A percentile compares a stretch with the other conserved stretches of the same genome.
Conservation (phyloP, 2,113 vertebrate species). For the Meriones unguiculatus region DNA sequence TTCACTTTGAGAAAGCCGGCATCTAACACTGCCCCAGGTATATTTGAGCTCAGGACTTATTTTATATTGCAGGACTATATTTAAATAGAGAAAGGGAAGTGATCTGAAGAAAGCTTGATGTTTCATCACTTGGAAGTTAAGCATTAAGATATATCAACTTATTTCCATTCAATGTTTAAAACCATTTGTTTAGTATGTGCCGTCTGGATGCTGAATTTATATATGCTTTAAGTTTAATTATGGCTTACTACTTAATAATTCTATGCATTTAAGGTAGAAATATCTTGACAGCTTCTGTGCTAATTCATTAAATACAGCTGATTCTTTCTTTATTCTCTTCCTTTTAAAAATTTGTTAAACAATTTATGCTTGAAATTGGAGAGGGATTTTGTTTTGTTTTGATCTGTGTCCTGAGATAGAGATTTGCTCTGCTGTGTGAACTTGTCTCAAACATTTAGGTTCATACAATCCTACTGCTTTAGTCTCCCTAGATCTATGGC, state of each 20-base stretch:
- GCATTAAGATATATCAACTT: background rate
- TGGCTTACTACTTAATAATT: constrained; percentile 28
- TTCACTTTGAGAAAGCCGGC: background rate
- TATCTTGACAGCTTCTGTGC: background rate
- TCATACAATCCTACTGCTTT: background rate
- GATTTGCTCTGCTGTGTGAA: background rate
- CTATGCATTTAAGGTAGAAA: constrained; percentile 10
- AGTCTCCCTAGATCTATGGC: background rate
- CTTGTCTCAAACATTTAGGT: background rate
- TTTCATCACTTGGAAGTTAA: constrained; percentile 38
- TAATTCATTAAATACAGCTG: background rate
- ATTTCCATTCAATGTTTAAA: background rate
- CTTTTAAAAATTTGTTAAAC: constrained; percentile 23
- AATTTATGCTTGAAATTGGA: background rate
- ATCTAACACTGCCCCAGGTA: background rate
- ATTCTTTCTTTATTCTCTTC: constrained; percentile 35
- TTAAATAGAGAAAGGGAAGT: background rate
- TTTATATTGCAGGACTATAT: background rate
- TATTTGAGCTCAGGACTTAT: background rate
- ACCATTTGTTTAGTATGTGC: background rate
- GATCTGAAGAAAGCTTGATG: background rate
- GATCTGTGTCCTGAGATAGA: background rate
- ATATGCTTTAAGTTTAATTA: constrained; percentile 1
- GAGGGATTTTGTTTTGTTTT: background rate
- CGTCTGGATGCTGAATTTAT: background rate